Evolutionary conservation across 2,113 vertebrate genomes (phyloP), one percentile per base, ranked within the genome.

Genomic region (Neodon shergylaensis): DNA sequence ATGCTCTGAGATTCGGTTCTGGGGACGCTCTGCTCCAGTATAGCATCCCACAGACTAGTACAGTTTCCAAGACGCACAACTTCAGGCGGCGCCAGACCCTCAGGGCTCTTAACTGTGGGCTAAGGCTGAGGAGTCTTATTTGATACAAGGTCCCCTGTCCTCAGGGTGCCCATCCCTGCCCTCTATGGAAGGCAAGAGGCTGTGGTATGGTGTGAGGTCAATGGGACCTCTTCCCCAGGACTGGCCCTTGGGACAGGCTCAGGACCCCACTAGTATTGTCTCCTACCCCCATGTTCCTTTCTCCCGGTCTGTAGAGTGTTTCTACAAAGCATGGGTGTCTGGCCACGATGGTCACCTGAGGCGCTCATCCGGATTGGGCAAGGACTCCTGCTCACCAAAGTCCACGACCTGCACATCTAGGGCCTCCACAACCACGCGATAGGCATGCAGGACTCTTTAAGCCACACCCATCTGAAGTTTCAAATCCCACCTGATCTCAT

Each of bases 11-110:
- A 11, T 4, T 0, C 7, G 1, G 36, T 63, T 78, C 44, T 49
- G 28, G 26, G 72, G 28, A 26, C 8, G 5, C 0, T 8, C 44
- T 19, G 74, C 0, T 73, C 19, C 9, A 39, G 70, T 21, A 6
- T 9, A 73, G 70, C 19, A 21, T 73, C 19, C 70, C n/a, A 28
- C 26, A 2, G 6, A 9, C 39, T 22, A 2, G 47, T 3, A 31
- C 49, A n/a, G 42, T 4, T 39, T 7, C 28, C n/a, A 36, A 26
- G 31, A 31, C 3, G 0, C 10, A 5, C 3, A 9, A 16, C 63
- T 66, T 47, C 4, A 0, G 76, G 16, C 4, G 3, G 36, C 22
- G 24, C 31, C 33, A 31, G 33, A 11, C 28, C 22, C 22, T 58
- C 10, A 12, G 31, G 19, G 24, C 65, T 19, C 39, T 10, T 0